Conservation (phyloP, 2,797 vertebrate genomes). For the Pseudochirops cupreus region DNA sequence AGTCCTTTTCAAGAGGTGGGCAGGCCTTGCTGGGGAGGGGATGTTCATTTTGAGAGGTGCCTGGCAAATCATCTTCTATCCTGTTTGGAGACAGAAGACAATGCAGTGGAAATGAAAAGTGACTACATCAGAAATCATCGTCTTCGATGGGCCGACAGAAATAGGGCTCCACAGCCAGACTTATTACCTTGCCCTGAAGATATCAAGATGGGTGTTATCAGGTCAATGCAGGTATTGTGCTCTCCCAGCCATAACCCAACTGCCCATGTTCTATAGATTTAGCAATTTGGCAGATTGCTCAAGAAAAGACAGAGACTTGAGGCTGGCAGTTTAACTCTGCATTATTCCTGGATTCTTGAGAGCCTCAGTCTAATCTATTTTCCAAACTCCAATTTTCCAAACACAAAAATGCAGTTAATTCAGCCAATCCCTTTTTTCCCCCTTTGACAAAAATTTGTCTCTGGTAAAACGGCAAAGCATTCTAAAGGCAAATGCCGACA, state of each 20-base stretch:
- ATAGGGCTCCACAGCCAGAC: conserved; percentile 81
- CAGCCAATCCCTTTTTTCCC: conserved; percentile 51
- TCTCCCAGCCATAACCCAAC: conserved; percentile 76
- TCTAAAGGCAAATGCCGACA: conserved; percentile 79
- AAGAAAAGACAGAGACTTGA: conserved; percentile 58
- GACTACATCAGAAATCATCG: conserved; percentile 86
- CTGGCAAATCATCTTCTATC: conserved; percentile 84
- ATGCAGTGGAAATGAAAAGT: conserved; percentile 87
- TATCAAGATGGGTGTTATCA: conserved; percentile 85
- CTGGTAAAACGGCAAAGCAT: conserved; percentile 77
- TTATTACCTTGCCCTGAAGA: conserved; percentile 84
- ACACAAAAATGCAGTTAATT: conserved; percentile 71
- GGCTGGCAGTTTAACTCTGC: conserved; percentile 38
- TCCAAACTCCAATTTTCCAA: conserved; percentile 77
- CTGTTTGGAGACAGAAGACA: conserved; percentile 85
- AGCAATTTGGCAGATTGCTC: conserved; percentile 74
- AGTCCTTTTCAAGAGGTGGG: conserved; percentile 73
- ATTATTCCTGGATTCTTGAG: conserved; percentile 63
- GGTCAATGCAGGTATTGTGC: conserved; percentile 83
- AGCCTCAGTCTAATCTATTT: conserved; percentile 71
- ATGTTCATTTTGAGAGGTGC: conserved; percentile 80
- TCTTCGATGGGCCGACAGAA: conserved; percentile 81
- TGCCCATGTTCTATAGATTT: conserved; percentile 73
- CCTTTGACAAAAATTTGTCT: conserved; percentile 65
- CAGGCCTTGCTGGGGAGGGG: conserved; percentile 74